Conservation (phyloP, 2,113 vertebrate genomes). For the Atherinomorus stipes region DNA sequence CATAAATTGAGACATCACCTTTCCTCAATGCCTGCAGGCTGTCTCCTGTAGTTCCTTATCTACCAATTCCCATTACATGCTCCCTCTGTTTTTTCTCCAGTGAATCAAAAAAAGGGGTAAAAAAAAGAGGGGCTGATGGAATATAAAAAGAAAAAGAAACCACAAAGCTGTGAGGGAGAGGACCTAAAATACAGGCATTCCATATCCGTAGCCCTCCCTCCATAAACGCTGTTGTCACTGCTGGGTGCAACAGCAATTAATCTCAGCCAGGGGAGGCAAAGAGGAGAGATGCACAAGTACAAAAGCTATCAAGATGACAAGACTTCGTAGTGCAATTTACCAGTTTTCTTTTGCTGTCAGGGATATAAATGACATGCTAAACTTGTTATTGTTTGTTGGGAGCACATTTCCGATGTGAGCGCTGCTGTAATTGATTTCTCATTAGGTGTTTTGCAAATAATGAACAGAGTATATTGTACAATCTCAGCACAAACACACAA, state of each 20-base stretch:
- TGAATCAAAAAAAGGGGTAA: constrained; percentile 59
- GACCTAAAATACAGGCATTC: constrained; percentile 69
- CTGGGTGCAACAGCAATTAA: constrained; percentile 74
- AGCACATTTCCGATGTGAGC: constrained; percentile 56
- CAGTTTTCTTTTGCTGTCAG: constrained; percentile 67
- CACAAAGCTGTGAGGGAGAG: constrained; percentile 18
- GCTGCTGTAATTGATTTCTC: constrained; percentile 69
- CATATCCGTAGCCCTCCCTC: constrained; percentile 55
- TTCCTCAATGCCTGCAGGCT: constrained; percentile 35
- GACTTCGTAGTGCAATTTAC: constrained; percentile 70
- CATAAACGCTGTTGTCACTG: constrained; percentile 81
- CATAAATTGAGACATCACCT: constrained; percentile 62
- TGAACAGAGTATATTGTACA: constrained; percentile 25
- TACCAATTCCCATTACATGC: constrained; percentile 52
- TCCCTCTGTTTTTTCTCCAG: constrained; percentile 30
- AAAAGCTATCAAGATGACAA: constrained; percentile 81
- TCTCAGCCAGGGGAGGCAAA: constrained; percentile 70
- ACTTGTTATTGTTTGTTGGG: constrained; percentile 62
- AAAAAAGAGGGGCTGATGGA: constrained; percentile 47
- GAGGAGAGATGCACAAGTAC: constrained; percentile 64
- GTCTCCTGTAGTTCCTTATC: constrained; percentile 41
- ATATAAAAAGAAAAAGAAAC: constrained; percentile 4
- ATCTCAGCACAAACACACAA: background rate
- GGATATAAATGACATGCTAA: constrained; percentile 71
- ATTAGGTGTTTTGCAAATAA: constrained; percentile 48